A percentile compares a stretch with the other conserved stretches of the same genome.
Evolutionary conservation across 2,888 invertebrate species (phyloP).

Genomic region (Eudiplozoon nipponicum): DNA sequence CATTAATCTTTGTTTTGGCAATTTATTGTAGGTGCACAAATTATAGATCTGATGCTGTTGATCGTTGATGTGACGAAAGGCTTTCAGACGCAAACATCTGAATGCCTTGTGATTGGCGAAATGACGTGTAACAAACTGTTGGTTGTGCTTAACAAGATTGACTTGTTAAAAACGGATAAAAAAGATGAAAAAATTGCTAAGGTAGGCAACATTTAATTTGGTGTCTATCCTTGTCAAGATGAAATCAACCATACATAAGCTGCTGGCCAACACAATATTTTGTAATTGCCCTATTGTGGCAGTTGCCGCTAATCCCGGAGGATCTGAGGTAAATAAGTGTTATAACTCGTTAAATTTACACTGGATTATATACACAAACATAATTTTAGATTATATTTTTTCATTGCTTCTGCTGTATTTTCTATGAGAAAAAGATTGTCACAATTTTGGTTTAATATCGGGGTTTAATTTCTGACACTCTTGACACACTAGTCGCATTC

Average conservation of each 20-base stretch:
- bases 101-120: conserved; percentile 41
- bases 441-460: too few species aligned
- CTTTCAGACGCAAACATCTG: conserved; percentile 44
- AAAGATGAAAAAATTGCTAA: conserved; percentile 31
- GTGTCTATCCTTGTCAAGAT: too few species aligned
- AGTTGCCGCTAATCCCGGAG: conserved; percentile 32
- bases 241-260: too few species aligned
- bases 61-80: conserved; percentile 41
- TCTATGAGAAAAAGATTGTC: too few species aligned
- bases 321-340: conserved; percentile 26
- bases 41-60: conserved; percentile 40
- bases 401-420: too few species aligned
- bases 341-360: too few species aligned
- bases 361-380: too few species aligned
- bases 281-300: conserved; percentile 30
- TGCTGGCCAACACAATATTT: conserved; percentile 33
- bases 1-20: too few species aligned
- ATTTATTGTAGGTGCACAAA: conserved; percentile 41
- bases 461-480: too few species aligned
- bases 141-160: conserved; percentile 39
- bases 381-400: too few species aligned
- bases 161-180: conserved; percentile 31
- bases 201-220: too few species aligned
- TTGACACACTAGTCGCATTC: too few species aligned
- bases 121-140: conserved; percentile 35